A percentile compares a stretch with the other conserved stretches of the same genome.
These are phyloP conservation scores for Oreonectes daqikongensis DNA, from an alignment of 2,797 vertebrate genomes.

Conservation along the genomic window DNA sequence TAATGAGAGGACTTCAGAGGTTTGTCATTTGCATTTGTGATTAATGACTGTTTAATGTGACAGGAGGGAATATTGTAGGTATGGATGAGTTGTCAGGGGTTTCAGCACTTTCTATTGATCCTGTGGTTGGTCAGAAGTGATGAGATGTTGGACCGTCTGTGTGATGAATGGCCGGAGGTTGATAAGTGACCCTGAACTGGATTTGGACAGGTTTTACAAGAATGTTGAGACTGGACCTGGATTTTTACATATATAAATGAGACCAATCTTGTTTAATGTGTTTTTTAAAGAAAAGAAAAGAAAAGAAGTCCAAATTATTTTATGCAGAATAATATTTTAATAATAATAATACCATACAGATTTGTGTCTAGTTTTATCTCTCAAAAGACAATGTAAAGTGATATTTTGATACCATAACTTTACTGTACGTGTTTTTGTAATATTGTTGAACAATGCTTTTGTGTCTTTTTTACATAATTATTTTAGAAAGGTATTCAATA, in stretches of 20 bases:
- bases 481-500: too few relatives aligned
- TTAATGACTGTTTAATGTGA: constrained; percentile 64
- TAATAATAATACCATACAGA: background rate
- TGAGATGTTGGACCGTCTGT: constrained; percentile 22
- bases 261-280: too few relatives aligned
- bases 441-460: background rate
- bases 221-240: constrained; percentile 38
- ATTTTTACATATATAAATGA: too few relatives aligned
- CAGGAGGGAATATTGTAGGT: constrained; percentile 48
- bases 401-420: too few relatives aligned
- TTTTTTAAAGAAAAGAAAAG: too few relatives aligned
- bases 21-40: constrained; percentile 65
- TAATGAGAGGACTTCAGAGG: constrained; percentile 61
- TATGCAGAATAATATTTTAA: background rate
- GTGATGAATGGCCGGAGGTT: constrained; percentile 53
- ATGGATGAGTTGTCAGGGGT: constrained; percentile 46
- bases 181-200: constrained; percentile 40
- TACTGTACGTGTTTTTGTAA: too few relatives aligned
- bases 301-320: too few relatives aligned
- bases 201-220: constrained; percentile 28
- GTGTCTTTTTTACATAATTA: too few relatives aligned
- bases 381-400: too few relatives aligned
- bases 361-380: constrained; percentile 2
- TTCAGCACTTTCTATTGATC: constrained; percentile 45
- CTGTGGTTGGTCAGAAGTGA: constrained; percentile 38